Evolutionary conservation across 2,113 vertebrate genomes (phyloP).

Genomic region (Microtus pennsylvanicus): DNA sequence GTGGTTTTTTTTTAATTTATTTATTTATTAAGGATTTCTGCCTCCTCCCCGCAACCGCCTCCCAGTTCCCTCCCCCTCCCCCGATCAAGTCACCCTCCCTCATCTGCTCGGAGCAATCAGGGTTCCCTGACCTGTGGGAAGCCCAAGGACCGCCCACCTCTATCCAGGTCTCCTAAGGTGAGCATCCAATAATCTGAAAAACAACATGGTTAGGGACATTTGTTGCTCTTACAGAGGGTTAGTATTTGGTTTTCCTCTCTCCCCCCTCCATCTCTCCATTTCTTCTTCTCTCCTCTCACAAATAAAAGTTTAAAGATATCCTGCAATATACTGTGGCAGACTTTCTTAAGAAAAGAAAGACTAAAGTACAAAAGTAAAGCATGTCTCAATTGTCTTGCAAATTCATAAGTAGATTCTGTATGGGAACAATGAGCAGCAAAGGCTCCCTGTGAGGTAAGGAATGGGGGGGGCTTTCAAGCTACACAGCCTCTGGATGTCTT

Average conservation of each 20-base stretch:
- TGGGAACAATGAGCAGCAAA: background rate
- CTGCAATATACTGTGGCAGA: background rate
- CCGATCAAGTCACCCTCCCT: no score
- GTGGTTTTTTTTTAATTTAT: no score
- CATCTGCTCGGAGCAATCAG: no score
- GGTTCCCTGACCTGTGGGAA: no score
- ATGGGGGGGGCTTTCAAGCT: background rate
- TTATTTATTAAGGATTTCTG: no score
- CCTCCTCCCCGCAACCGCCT: no score
- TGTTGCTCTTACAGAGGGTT: background rate
- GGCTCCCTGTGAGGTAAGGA: background rate
- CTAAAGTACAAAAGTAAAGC: background rate
- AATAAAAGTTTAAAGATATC: background rate
- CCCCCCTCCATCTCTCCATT: background rate
- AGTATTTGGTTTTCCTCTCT: background rate
- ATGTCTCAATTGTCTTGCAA: background rate
- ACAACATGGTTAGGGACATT: background rate
- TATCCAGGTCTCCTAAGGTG: no score
- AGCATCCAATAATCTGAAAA: no score
- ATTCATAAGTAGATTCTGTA: slow-evolving; percentile 17
- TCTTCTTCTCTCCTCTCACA: background rate
- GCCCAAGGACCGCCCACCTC: no score
- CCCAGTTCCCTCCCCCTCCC: no score
- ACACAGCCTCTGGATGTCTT: background rate
- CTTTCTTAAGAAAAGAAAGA: slow-evolving; percentile 6